These are phyloP conservation scores for Adela reaumurella DNA, from an alignment of 2,888 invertebrate genomes.

Conservation along the genomic window DNA sequence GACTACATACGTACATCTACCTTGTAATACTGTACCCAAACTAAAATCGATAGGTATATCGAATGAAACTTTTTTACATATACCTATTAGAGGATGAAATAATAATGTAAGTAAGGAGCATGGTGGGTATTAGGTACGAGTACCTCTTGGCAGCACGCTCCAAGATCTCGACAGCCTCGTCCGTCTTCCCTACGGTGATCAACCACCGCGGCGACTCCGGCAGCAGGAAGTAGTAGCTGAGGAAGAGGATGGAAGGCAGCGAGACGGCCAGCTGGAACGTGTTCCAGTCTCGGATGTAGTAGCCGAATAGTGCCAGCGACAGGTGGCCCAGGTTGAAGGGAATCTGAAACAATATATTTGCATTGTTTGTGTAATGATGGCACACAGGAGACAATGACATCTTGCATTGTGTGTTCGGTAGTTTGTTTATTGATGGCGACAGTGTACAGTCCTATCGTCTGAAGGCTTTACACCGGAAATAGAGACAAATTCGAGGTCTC, in stretches of 20 bases:
- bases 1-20: no score
- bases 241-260: constrained; percentile 57
- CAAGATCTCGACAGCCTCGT: constrained; percentile 62
- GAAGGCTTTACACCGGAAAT: no score
- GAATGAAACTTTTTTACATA: no score
- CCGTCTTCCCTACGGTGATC: constrained; percentile 63
- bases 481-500: no score
- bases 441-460: no score
- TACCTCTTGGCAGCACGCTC: constrained; percentile 60
- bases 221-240: constrained; percentile 67
- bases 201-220: constrained; percentile 85
- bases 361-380: no score
- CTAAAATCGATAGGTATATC: no score
- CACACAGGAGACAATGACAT: constrained; percentile 53
- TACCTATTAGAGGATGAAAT: no score
- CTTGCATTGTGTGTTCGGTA: constrained; percentile 24
- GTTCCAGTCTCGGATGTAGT: constrained; percentile 64
- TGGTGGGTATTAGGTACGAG: no score
- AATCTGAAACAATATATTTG: no score
- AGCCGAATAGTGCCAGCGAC: constrained; percentile 60
- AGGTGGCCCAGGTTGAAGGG: constrained; percentile 70
- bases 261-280: constrained; percentile 65
- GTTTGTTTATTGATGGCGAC: constrained; percentile 55
- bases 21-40: no score
- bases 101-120: no score